These are phyloP conservation scores for Ammodytes marinus DNA, from an alignment of 2,113 vertebrate species.

Conservation along the genomic window DNA sequence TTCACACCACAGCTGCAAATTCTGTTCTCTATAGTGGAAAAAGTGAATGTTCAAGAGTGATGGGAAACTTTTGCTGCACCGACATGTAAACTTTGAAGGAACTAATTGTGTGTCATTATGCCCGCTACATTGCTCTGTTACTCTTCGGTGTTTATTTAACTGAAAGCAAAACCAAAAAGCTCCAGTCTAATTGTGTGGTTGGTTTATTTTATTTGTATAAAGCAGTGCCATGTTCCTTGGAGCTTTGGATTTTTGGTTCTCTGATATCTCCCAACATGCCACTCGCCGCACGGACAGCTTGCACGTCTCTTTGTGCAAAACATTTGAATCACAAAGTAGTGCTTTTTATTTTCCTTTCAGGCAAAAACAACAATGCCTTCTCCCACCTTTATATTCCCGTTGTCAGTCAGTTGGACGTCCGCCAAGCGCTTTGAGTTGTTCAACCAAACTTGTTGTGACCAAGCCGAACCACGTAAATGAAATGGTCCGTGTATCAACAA, in stretches of 20 bases:
- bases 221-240: slow-evolving; percentile 67
- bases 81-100: slow-evolving; percentile 82
- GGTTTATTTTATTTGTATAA: slow-evolving; percentile 82
- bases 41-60: slow-evolving; percentile 57
- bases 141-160: slow-evolving; percentile 81
- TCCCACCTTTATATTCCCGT: slow-evolving; percentile 27
- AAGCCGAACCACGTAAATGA: slow-evolving; percentile 58
- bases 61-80: slow-evolving; percentile 80
- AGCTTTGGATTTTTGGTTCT: slow-evolving; percentile 67
- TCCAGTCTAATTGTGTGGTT: slow-evolving; percentile 79
- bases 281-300: slow-evolving; percentile 46
- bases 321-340: slow-evolving; percentile 44
- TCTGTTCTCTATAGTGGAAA: slow-evolving; percentile 65
- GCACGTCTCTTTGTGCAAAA: slow-evolving; percentile 51
- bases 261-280: slow-evolving; percentile 49
- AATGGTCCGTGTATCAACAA: slow-evolving; percentile 72
- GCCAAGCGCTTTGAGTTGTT: slow-evolving; percentile 60
- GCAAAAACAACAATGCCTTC: slow-evolving; percentile 36
- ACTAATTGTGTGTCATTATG: slow-evolving; percentile 78
- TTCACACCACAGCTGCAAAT: slow-evolving; percentile 41
- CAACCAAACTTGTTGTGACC: slow-evolving; percentile 56
- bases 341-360: slow-evolving; percentile 13
- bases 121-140: slow-evolving; percentile 73
- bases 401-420: slow-evolving; percentile 49
- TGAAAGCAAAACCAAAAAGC: slow-evolving; percentile 79